These are phyloP conservation scores for Acheta domesticus DNA, from an alignment of 2,888 invertebrate species.

Conservation along the genomic window DNA sequence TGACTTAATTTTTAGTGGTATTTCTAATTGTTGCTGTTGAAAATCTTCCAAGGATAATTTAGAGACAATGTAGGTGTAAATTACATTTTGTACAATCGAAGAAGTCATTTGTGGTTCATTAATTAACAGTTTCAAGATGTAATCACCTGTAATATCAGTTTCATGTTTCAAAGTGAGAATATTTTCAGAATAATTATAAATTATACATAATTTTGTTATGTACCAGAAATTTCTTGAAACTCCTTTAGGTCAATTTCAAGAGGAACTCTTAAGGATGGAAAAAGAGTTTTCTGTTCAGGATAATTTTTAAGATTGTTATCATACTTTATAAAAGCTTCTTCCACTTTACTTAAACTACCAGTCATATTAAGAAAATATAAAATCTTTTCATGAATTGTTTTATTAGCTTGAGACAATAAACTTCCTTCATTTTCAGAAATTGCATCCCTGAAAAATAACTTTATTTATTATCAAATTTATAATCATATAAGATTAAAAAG, in stretches of 20 bases:
- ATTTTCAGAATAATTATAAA: too few species aligned
- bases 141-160: too few species aligned
- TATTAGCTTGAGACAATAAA: not conserved
- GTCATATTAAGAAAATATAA: not conserved
- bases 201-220: too few species aligned
- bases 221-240: too few species aligned
- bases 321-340: not conserved
- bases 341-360: not conserved
- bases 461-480: too few species aligned
- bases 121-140: not conserved
- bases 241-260: not conserved
- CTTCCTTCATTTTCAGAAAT: too few species aligned
- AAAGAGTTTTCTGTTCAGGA: not conserved
- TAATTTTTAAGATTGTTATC: not conserved
- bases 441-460: too few species aligned
- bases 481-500: too few species aligned
- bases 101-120: not conserved
- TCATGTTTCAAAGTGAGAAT: too few species aligned
- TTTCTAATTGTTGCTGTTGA: not conserved
- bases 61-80: not conserved
- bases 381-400: not conserved
- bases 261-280: not conserved
- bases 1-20: not conserved
- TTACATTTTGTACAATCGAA: not conserved
- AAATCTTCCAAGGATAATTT: not conserved